Percentiles rank a stretch among this genome's conserved stretches.
Conservation (phyloP, 2,113 vertebrate species). For the Tylochromis polylepis region DNA sequence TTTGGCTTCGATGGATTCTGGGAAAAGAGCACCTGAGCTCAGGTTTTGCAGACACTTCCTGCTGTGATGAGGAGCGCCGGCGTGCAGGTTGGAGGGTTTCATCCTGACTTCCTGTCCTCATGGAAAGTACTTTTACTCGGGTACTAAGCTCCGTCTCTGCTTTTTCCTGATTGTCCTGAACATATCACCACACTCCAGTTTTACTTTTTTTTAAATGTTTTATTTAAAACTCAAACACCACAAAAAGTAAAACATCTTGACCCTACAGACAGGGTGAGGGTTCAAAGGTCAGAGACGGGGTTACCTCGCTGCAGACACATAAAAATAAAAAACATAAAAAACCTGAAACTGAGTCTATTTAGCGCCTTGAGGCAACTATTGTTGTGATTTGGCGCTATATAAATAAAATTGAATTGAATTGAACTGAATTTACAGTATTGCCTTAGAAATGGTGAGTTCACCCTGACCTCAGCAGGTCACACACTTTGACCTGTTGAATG, state of each 20-base stretch:
- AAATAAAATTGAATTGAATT: too few species aligned
- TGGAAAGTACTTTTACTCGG: not conserved
- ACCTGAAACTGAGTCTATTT: conserved; percentile 29
- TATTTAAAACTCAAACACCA: conserved; percentile 44
- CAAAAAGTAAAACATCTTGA: conserved; percentile 19
- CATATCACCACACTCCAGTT: not conserved
- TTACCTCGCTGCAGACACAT: not conserved
- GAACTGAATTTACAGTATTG: conserved; percentile 47
- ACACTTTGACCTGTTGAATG: not conserved
- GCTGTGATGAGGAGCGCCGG: not conserved
- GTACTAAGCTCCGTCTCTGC: not conserved
- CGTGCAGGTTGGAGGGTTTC: not conserved
- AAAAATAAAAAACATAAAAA: not conserved
- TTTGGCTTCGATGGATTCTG: too few species aligned
- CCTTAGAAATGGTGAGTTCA: conserved; percentile 6
- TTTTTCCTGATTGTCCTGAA: not conserved
- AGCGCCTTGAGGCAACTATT: too few species aligned
- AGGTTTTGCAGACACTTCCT: not conserved
- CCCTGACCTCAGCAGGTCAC: not conserved
- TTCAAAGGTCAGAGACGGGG: conserved; percentile 13
- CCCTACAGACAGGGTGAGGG: not conserved
- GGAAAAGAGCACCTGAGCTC: not conserved
- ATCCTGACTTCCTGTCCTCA: not conserved
- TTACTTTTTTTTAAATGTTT: conserved; percentile 39
- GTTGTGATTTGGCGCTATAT: too few species aligned